phyloP scores from a whole-genome alignment of 2,888 invertebrate genomes.

The Nymphalis urticae region DNA sequence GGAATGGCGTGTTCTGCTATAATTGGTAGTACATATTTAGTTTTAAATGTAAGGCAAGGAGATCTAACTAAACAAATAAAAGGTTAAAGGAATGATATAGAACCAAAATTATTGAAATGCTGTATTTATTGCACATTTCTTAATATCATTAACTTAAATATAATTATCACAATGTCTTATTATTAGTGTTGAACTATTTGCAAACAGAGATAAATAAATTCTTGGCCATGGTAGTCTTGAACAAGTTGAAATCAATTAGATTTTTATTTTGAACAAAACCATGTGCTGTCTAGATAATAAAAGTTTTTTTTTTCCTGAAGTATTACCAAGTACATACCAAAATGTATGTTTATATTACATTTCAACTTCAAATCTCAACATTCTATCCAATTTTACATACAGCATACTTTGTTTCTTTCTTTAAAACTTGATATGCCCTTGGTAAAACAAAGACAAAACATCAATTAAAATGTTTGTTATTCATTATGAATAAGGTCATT shows the following conservation, averaged over 20 bases:
- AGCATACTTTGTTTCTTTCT: not conserved
- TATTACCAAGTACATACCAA: not conserved
- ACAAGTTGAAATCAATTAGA: not conserved
- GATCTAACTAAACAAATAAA: not conserved
- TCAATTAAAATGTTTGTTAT: not conserved
- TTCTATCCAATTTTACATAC: not conserved
- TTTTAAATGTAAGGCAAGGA: too few species aligned
- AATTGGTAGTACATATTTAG: too few species aligned
- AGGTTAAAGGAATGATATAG: not conserved
- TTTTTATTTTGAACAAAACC: not conserved
- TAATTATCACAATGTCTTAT: slow-evolving; percentile 41
- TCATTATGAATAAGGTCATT: not conserved
- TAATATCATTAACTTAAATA: slow-evolving; percentile 33
- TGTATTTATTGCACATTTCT: slow-evolving; percentile 23
- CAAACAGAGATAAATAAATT: slow-evolving; percentile 13
- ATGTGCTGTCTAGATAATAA: not conserved
- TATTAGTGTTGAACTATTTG: slow-evolving; percentile 26
- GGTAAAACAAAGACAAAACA: not conserved
- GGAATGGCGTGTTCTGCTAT: too few species aligned
- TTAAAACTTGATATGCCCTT: not conserved
- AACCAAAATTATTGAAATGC: slow-evolving; percentile 14
- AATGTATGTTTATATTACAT: not conserved
- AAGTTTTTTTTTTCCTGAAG: too few species aligned
- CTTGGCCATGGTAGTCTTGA: not conserved
- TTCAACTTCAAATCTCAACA: not conserved